phyloP scores from a whole-genome alignment of 2,113 vertebrate genomes.

The Xiphophorus maculatus region DNA sequence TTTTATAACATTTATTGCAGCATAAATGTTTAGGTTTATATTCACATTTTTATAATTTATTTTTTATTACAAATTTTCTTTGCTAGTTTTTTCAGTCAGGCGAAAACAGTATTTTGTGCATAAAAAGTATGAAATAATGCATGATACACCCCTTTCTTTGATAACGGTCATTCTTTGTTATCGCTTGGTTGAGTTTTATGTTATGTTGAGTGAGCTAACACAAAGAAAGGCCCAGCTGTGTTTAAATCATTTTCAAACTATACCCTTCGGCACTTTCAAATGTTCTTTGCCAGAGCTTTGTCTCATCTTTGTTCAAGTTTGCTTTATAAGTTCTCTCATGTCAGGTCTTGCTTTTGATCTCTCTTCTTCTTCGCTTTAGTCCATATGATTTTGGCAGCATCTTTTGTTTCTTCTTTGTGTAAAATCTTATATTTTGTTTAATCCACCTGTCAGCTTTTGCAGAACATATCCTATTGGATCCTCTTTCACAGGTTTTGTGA shows the following conservation, averaged over 20 bases:
- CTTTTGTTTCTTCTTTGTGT: background rate
- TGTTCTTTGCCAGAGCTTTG: background rate
- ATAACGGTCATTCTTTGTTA: background rate
- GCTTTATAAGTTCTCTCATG: background rate
- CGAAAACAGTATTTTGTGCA: background rate
- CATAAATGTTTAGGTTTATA: background rate
- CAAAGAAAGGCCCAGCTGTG: background rate
- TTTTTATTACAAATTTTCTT: no score
- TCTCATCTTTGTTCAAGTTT: background rate
- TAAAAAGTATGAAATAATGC: background rate
- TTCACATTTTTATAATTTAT: background rate
- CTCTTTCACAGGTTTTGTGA: background rate
- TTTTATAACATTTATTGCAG: no score
- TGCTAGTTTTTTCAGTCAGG: background rate
- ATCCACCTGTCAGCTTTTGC: no score
- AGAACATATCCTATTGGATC: background rate
- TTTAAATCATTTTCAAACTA: background rate
- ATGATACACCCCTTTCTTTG: background rate
- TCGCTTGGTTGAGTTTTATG: background rate
- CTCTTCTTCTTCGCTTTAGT: background rate
- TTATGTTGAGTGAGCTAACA: background rate
- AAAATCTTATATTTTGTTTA: no score
- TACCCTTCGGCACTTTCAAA: background rate
- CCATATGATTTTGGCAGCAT: background rate
- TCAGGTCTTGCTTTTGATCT: background rate